Evolutionary conservation across 2,888 invertebrate genomes (phyloP).

Genomic region (Eupithecia insigniata): DNA sequence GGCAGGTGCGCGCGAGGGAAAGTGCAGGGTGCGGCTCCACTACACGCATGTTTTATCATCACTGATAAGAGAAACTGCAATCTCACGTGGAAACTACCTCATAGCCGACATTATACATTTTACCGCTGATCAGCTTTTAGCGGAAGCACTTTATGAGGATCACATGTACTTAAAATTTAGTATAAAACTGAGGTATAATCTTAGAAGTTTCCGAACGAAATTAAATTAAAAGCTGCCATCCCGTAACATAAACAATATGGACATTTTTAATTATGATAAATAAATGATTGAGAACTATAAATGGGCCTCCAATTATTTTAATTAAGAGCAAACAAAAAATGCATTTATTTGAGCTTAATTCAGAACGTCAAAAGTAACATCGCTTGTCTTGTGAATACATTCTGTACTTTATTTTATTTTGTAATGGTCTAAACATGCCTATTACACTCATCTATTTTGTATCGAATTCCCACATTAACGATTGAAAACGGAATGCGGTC

Average conservation of each 20-base stretch:
- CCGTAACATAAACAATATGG: slow-evolving; percentile 15
- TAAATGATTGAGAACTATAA: slow-evolving; percentile 31
- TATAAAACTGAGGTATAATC: not conserved
- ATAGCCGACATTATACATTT: slow-evolving; percentile 53
- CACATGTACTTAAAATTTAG: not conserved
- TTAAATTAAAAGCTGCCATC: slow-evolving; percentile 8
- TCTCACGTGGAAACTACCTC: slow-evolving; percentile 64
- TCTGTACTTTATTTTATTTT: slow-evolving; percentile 37
- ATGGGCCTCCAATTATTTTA: slow-evolving; percentile 34
- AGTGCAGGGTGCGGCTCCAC: slow-evolving; percentile 77
- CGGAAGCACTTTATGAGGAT: not conserved
- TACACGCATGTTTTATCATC: slow-evolving; percentile 80
- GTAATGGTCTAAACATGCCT: slow-evolving; percentile 45
- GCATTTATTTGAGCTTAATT: slow-evolving; percentile 21
- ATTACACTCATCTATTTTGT: slow-evolving; percentile 63
- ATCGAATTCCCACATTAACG: slow-evolving; percentile 73
- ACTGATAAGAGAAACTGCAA: slow-evolving; percentile 79
- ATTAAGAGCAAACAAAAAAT: slow-evolving; percentile 37
- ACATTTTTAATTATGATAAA: slow-evolving; percentile 15
- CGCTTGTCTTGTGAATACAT: slow-evolving; percentile 38
- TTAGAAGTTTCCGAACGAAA: not conserved
- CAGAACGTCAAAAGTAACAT: slow-evolving; percentile 42
- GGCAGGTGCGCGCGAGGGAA: slow-evolving; percentile 72
- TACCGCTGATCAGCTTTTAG: slow-evolving; percentile 18
- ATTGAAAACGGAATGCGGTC: slow-evolving; percentile 68